A percentile compares a stretch with the other conserved stretches of the same genome.
These are phyloP conservation scores for Kuschelorhynchus macadamiae DNA, from an alignment of 2,888 invertebrate species.

Conservation along the genomic window DNA sequence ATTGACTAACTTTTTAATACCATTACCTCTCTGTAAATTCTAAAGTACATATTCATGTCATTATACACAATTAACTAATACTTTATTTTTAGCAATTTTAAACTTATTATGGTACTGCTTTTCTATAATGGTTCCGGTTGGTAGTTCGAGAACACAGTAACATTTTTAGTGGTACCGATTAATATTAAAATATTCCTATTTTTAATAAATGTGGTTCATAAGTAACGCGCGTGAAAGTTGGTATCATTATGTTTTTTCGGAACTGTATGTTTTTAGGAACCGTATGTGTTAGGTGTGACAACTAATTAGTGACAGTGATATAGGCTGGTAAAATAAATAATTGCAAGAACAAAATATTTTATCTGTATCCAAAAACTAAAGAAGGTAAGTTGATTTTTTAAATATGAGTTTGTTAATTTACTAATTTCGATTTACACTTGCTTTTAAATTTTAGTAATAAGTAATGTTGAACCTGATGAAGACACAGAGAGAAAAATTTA, in stretches of 20 bases:
- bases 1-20: neutral
- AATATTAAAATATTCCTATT: slow-evolving; percentile 31
- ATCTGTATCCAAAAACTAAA: neutral
- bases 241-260: slow-evolving; percentile 7
- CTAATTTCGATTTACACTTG: too few species aligned
- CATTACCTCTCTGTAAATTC: neutral
- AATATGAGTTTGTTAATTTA: too few species aligned
- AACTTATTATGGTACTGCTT: slow-evolving; percentile 23
- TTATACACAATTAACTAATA: slow-evolving; percentile 22
- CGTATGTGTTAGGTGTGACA: slow-evolving; percentile 9
- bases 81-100: slow-evolving; percentile 24
- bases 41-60: slow-evolving; percentile 22
- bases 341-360: neutral
- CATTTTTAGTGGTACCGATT: slow-evolving; percentile 10
- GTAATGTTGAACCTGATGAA: too few species aligned
- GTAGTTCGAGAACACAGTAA: slow-evolving; percentile 7
- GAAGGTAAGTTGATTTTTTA: slow-evolving; percentile 15
- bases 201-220: slow-evolving; percentile 25
- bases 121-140: slow-evolving; percentile 27
- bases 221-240: slow-evolving; percentile 31
- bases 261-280: slow-evolving; percentile 12
- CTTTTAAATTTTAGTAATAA: too few species aligned
- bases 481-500: too few species aligned
- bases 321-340: neutral
- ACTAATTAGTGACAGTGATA: neutral